These are phyloP conservation scores for Tetramorium parvispinum DNA, from an alignment of 1,140 invertebrate genomes.

Conservation along the genomic window DNA sequence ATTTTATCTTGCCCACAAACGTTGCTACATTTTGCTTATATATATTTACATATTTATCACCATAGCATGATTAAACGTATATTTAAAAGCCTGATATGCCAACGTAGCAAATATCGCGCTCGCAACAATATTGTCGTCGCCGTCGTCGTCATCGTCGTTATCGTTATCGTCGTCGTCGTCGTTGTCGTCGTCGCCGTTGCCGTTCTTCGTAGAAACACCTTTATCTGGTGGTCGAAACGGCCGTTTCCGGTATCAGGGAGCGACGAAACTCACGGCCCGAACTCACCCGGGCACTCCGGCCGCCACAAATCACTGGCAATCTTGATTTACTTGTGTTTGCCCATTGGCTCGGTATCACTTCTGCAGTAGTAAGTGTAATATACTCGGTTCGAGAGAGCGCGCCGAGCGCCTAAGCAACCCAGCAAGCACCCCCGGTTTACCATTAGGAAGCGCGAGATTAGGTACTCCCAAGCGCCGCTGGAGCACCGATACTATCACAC, in stretches of 20 bases:
- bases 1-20: neutral
- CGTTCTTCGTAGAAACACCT: conserved; percentile 74
- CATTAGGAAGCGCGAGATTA: conserved; percentile 81
- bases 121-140: neutral
- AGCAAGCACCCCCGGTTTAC: conserved; percentile 72
- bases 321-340: conserved; percentile 81
- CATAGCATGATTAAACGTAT: conserved; percentile 58
- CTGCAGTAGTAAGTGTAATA: conserved; percentile 77
- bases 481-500: conserved; percentile 57
- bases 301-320: conserved; percentile 79
- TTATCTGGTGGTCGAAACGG: conserved; percentile 76
- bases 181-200: neutral
- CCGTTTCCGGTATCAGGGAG: conserved; percentile 76
- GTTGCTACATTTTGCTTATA: neutral
- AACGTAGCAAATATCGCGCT: conserved; percentile 63
- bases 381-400: conserved; percentile 64
- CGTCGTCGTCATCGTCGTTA: no score
- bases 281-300: conserved; percentile 67
- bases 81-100: conserved; percentile 47
- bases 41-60: neutral
- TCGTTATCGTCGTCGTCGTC: neutral
- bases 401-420: conserved; percentile 73
- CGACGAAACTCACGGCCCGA: conserved; percentile 76
- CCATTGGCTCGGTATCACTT: conserved; percentile 80
- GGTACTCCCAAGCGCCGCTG: conserved; percentile 53